phyloP scores from a whole-genome alignment of 2,797 vertebrate genomes.

The Scolopax rusticola region DNA sequence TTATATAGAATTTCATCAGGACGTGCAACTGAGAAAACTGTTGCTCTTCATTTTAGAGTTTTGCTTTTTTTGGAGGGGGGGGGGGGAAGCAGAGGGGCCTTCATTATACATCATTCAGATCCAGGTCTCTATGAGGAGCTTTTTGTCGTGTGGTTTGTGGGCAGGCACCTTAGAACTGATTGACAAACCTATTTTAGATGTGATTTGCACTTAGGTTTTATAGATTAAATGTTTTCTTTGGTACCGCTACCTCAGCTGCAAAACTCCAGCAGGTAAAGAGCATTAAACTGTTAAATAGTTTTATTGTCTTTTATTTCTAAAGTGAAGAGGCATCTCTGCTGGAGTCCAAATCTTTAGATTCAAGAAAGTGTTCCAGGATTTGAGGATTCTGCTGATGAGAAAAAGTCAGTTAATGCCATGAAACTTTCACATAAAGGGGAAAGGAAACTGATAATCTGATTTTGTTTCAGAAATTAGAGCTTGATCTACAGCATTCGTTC shows the following conservation, averaged over 20 bases:
- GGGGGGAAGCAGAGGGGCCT: neutral
- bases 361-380: neutral
- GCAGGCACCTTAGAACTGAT: neutral
- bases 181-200: neutral
- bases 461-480: neutral
- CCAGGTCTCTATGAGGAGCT: neutral
- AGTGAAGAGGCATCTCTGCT: neutral
- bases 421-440: neutral
- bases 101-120: neutral
- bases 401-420: neutral
- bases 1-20: neutral
- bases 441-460: neutral
- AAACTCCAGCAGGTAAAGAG: neutral
- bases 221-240: neutral
- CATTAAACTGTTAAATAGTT: neutral
- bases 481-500: neutral
- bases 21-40: neutral
- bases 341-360: neutral
- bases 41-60: neutral
- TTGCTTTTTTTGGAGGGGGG: neutral
- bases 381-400: neutral
- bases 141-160: neutral
- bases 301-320: neutral
- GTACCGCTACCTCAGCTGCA: neutral
- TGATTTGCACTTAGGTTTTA: neutral